phyloP scores from a whole-genome alignment of 1,140 invertebrate genomes.

The Caenorhabditis latens region DNA sequence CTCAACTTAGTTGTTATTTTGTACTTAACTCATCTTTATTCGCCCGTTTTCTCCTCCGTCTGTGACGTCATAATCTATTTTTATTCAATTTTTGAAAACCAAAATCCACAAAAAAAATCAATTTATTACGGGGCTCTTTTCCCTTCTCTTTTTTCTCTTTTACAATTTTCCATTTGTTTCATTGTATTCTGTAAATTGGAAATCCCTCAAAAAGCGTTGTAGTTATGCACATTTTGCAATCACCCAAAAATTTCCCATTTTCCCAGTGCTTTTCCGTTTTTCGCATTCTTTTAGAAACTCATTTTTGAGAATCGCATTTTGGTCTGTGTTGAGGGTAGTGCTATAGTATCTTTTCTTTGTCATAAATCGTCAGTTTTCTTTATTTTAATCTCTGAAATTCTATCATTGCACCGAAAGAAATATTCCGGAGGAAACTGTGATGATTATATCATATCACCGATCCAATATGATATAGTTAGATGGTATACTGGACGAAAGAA shows the following conservation, averaged over 20 bases:
- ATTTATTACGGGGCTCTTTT: slow-evolving; percentile 17
- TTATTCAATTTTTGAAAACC: slow-evolving; percentile 7
- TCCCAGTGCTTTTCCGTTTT: slow-evolving; percentile 36
- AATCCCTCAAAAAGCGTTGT: background rate
- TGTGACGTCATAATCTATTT: slow-evolving; percentile 50
- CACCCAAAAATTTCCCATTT: background rate
- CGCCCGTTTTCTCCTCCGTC: background rate
- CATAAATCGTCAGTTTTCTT: background rate
- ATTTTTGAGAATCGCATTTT: background rate
- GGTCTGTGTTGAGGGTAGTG: background rate
- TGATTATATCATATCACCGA: slow-evolving; percentile 6
- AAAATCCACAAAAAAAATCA: slow-evolving; percentile 41
- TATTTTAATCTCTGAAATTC: no score
- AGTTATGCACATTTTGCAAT: slow-evolving; percentile 43
- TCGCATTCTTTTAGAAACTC: background rate
- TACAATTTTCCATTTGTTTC: background rate
- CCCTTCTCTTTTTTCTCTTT: slow-evolving; percentile 16
- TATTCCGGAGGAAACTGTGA: no score
- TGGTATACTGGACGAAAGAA: background rate
- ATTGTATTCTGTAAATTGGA: background rate
- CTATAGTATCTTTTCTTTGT: background rate
- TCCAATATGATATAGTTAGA: slow-evolving; percentile 15
- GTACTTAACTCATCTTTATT: background rate
- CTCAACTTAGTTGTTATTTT: slow-evolving; percentile 40
- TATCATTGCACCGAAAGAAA: no score